Conservation (phyloP, 2,113 vertebrate species). For the Amblyornis subalaris region DNA sequence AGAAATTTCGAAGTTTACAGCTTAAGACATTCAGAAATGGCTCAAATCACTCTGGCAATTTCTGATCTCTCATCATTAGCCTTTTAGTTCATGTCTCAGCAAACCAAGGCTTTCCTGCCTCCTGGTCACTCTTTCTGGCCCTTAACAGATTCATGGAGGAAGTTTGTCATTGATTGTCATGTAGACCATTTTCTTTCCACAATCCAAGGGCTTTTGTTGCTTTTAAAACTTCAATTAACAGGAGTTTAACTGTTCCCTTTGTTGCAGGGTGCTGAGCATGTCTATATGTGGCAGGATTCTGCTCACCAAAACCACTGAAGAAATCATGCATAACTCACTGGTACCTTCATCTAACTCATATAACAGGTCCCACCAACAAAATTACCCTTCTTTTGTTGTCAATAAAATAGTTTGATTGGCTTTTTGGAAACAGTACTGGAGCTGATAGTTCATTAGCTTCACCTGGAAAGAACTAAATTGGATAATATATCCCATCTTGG, state of each 20-base stretch:
- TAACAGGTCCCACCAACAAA: not conserved
- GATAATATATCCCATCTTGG: not conserved
- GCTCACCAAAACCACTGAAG: not conserved
- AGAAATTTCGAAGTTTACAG: not conserved
- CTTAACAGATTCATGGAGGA: not conserved
- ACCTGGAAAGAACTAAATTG: not conserved
- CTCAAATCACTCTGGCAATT: not conserved
- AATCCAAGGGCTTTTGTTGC: not conserved
- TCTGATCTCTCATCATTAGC: not conserved
- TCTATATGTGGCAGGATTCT: not conserved
- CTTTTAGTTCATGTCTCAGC: not conserved
- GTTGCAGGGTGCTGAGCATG: not conserved
- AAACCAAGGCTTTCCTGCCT: not conserved
- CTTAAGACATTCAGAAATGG: not conserved
- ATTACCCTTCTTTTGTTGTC: not conserved
- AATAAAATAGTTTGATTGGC: not conserved
- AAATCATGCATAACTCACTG: not conserved
- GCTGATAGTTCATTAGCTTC: not conserved
- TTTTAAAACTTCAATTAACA: not conserved
- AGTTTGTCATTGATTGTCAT: not conserved
- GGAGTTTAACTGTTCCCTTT: not conserved
- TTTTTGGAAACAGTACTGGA: not conserved
- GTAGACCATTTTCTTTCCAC: not conserved
- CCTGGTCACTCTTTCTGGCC: rapidly evolving
- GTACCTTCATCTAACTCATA: not conserved